Evolutionary conservation across 2,113 vertebrate species (phyloP), one percentile per base, ranked within the genome.

Genomic region (Megalops atlanticus): DNA sequence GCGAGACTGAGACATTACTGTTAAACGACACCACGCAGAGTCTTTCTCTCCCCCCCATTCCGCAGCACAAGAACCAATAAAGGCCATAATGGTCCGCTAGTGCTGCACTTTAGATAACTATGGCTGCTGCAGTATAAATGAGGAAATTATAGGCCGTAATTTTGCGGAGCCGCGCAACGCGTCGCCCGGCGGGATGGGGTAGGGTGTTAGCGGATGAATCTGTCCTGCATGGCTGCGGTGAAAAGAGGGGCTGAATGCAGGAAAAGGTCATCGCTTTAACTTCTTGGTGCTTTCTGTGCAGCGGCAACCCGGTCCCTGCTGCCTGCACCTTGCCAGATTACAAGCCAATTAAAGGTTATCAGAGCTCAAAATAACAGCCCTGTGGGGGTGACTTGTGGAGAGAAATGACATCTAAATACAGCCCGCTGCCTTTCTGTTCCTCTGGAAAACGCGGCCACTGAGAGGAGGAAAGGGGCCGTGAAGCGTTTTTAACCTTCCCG

Each of bases 281-380:
- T 85, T 84, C 77, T 73, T 85, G 80, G 81, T 84, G 73, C 36
- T 75, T 78, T 71, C 79, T 85, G 85, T 85, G 81, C 87, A 74
- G 47, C 54, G 64, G 41, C n/a, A 76, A 49, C 36, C 36, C 41
- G 31, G 80, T 82, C 78, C n/a, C 40, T 79, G 77, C 47, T 83
- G 80, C 79, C 72, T 82, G 81, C 79, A 84, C 82, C 79, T 68
- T 78, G 80, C 83, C 69, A 87, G 82, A 90, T 88, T 86, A 73
- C 49, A 71, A 80, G 82, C 85, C 88, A 91, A 89, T 91, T 92
- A 92, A 91, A 87, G 87, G 90, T 90, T 90, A 92, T 88, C 88
- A 83, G 79, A 84, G 86, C 87, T 87, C 84, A 85, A 84, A 88
- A 88, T 89, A 87, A 87, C 84, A 82, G 79, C 83, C 84, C 81